phyloP scores from a whole-genome alignment of 2,113 vertebrate species.

The Trogon surrucura region DNA sequence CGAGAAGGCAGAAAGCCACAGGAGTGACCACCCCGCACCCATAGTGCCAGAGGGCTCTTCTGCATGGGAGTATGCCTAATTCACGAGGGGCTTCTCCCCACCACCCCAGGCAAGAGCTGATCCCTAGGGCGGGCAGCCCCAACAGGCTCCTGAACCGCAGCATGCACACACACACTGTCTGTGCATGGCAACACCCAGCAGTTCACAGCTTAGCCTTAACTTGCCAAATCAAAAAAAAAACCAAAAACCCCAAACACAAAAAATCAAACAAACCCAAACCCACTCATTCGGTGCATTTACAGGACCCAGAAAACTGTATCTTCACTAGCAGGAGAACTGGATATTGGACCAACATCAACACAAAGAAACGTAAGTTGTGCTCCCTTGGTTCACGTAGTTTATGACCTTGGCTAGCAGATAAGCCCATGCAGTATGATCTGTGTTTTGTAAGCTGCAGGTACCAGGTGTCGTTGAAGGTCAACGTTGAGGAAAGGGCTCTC shows the following conservation, averaged over 20 bases:
- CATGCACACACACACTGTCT: accelerated
- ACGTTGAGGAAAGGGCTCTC: constrained; percentile 5
- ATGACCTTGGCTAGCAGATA: constrained; percentile 59
- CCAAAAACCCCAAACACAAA: background rate
- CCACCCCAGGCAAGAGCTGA: accelerated
- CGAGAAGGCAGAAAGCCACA: background rate
- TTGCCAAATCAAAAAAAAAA: background rate
- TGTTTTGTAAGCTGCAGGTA: constrained; percentile 56
- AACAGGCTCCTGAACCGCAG: background rate
- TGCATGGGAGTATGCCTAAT: no score
- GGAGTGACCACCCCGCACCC: background rate
- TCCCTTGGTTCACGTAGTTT: background rate
- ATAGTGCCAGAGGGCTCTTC: background rate
- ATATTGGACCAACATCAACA: background rate
- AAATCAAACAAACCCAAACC: background rate
- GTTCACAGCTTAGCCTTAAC: background rate
- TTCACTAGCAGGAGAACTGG: background rate
- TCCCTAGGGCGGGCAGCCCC: background rate
- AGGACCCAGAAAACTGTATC: background rate
- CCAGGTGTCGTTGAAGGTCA: constrained; percentile 74
- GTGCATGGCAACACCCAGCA: background rate
- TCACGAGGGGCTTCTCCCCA: background rate
- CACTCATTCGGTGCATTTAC: constrained; percentile 5
- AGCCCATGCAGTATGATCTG: constrained; percentile 8
- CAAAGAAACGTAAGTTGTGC: background rate